Base-by-base conservation (phyloP, 2,113 vertebrate species). In the Anguilla rostrata region DNA sequence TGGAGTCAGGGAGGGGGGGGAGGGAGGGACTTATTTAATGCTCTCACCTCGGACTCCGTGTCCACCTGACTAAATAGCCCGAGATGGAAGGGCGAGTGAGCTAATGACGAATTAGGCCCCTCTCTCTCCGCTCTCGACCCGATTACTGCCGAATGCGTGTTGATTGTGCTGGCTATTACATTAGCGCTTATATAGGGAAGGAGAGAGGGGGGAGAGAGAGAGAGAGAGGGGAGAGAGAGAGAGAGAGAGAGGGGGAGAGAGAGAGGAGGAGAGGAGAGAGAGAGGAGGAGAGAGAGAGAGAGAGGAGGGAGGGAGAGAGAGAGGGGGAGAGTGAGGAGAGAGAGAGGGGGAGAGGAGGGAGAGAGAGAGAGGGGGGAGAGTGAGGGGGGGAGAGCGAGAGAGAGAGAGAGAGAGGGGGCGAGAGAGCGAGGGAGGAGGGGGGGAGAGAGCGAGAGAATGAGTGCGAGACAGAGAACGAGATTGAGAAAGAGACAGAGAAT, bases 1-100 rank as follows among this genome's bases (percentile, higher is more conserved):
- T 93, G 92, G 92, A 94, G 93, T 93, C 92, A 90, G 88, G 83
- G 90, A 81, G 82, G 88, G 91, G 82, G 87, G 83, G 83, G 86
- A 87, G 41, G 87, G 84, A 75, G 83, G 87, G 88, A 40, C 80
- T 83, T 8, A 88, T 91, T 92, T 90, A 84, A 93, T 91, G 86
- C 5, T 34, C 86, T 91, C 91, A 89, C 93, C 93, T 89, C 78
- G n/a, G 86, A 81, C 86, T 90, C 43, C 85, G 90, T 93, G 90
- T 88, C 86, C 81, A 89, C 84, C 66, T 81, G 86, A 83, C 26
- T 34, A 39, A 79, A 63, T 26, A 39, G 85, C 85, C 5, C 46
- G 79, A 84, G 89, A 93, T 86, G 83, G 91, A 90, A 56, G 87
- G 90, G 90, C 85, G 88, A 88, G 89, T 87, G 56, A 63, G 85